A percentile compares a stretch with the other conserved stretches of the same genome.
Evolutionary conservation across 1,140 invertebrate genomes (phyloP).

Genomic region (Muscidifurax raptorellus): DNA sequence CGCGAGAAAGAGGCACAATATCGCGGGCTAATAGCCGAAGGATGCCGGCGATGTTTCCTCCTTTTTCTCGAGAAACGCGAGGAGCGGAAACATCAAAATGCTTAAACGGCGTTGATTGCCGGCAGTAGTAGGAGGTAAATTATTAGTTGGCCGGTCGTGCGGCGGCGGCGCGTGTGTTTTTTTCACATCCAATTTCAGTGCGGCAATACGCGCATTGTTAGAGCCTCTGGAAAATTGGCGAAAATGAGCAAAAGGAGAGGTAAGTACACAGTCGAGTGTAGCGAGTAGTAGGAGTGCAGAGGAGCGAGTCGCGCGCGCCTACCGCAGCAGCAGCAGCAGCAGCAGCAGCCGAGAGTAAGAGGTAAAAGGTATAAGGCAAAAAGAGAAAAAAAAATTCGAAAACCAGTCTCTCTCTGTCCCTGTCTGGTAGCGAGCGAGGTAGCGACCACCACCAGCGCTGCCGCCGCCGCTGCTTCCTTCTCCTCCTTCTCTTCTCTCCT

Average conservation of each 20-base stretch:
- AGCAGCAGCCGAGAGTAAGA: conserved; percentile 33
- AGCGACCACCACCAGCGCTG: conserved; percentile 44
- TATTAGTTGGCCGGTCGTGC: conserved; percentile 61
- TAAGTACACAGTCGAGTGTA: background rate
- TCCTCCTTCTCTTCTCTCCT: conserved; percentile 54
- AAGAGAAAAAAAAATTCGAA: conserved; percentile 69
- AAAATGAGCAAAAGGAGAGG: background rate
- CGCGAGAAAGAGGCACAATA: background rate
- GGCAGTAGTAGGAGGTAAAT: conserved; percentile 70
- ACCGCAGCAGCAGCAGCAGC: background rate
- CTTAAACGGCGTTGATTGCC: conserved; percentile 68
- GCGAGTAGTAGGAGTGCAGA: conserved; percentile 3
- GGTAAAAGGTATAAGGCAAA: conserved; percentile 56
- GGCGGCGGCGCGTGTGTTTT: conserved; percentile 23
- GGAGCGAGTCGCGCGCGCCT: background rate
- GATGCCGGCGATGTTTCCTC: background rate
- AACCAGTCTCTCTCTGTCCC: conserved; percentile 68
- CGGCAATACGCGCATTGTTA: background rate
- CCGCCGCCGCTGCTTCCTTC: conserved; percentile 64
- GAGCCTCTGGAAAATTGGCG: background rate
- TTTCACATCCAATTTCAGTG: conserved; percentile 45
- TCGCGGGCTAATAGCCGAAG: background rate
- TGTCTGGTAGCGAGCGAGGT: conserved; percentile 45
- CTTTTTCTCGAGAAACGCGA: conserved; percentile 31
- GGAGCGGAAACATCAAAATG: conserved; percentile 69